Evolutionary conservation across 1,140 invertebrate species (phyloP), one percentile per base, ranked within the genome.

Genomic region (Schlechtendalia chinensis): DNA sequence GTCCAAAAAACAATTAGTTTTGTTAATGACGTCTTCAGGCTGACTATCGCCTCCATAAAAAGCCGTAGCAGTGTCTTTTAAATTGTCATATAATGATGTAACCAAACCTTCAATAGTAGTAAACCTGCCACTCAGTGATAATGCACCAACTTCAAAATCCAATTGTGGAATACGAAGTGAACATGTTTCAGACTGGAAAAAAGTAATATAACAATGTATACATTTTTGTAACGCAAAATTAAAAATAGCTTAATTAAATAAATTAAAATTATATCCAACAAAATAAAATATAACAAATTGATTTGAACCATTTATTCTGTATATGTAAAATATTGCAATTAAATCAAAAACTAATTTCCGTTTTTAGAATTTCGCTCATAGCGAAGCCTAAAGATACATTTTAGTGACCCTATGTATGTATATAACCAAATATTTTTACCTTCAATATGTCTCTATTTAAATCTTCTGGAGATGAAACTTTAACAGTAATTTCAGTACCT

Each of bases 401-500:
- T n/a, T n/a, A n/a, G n/a, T n/a, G n/a, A n/a, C n/a, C n/a, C n/a
- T n/a, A n/a, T n/a, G n/a, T n/a, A n/a, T n/a, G n/a, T n/a, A n/a
- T n/a, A n/a, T n/a, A n/a, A n/a, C n/a, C n/a, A 39, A 4, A 39
- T 39, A 39, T 8, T 39, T 39, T 84, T 86, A 93, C 92, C 88
- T 98, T 99, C 0, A 99, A 88, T 27, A 99, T 89, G 88, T 99
- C 98, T 27, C 97, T 88, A 16, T 89, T 92, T 82, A 99, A 91
- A 86, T 99, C 98, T 39, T 92, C 89, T 77, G 87, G 89, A 54
- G 87, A 88, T 0, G 88, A 89, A 16, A 99, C 88, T 65, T 89
- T 88, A 1, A 99, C 89, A 83, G 91, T 91, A 71, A 97, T 93
- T 80, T 87, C 90, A 0, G 92, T 88, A 1, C 97, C 98, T 82